Percentiles rank a stretch among this genome's conserved stretches.
Evolutionary conservation across 2,797 vertebrate species (phyloP).

Genomic region (Spondyliosoma cantharus): DNA sequence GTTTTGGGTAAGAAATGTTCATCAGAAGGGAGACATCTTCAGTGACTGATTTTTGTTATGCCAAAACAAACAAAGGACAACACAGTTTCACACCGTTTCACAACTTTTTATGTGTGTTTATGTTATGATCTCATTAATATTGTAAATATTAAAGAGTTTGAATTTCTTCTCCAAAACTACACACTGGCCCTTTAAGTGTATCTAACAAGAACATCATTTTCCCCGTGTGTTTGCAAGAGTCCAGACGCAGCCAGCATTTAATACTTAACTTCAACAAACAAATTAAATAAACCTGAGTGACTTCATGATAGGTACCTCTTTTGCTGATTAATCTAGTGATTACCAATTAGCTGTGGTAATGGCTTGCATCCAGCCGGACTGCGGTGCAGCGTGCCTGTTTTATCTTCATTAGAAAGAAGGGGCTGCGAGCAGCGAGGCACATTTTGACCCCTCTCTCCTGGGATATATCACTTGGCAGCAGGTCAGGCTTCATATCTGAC

Average conservation of each 20-base stretch:
- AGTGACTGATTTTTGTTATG: no score
- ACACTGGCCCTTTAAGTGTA: background rate
- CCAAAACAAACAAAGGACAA: no score
- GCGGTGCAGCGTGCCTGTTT: slow-evolving; percentile 66
- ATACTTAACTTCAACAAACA: slow-evolving; percentile 26
- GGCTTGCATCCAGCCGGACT: slow-evolving; percentile 67
- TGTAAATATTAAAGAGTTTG: no score
- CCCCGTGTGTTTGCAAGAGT: background rate
- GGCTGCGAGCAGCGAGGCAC: slow-evolving; percentile 50
- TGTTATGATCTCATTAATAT: no score
- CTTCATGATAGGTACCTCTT: slow-evolving; percentile 48
- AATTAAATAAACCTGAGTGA: slow-evolving; percentile 37
- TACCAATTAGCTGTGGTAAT: slow-evolving; percentile 77
- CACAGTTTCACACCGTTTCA: no score
- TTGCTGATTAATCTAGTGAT: slow-evolving; percentile 74
- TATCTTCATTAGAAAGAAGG: slow-evolving; percentile 76
- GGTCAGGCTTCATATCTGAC: slow-evolving; percentile 65
- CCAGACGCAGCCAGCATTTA: slow-evolving; percentile 19
- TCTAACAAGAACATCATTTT: slow-evolving; percentile 2
- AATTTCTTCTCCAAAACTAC: no score
- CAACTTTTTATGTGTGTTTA: no score
- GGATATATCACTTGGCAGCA: slow-evolving; percentile 70
- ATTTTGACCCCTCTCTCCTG: slow-evolving; percentile 66
- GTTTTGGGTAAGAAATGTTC: no score
- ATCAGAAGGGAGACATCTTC: no score